These are phyloP conservation scores for Melieria picta DNA, from an alignment of 2,888 invertebrate genomes.

Conservation along the genomic window DNA sequence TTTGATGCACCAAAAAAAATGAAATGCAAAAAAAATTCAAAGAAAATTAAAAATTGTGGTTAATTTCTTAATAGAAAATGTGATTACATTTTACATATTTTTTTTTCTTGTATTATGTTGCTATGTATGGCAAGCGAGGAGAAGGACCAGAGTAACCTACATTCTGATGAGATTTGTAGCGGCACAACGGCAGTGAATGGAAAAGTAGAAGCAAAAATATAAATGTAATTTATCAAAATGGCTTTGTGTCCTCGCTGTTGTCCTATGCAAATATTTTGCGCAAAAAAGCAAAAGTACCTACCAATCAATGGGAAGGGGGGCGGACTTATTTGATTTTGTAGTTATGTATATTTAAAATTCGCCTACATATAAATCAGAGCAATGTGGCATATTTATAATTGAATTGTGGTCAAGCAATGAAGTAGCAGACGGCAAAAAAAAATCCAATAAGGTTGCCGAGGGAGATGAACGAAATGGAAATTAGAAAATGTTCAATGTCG, in stretches of 20 bases:
- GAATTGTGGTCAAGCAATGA: background rate
- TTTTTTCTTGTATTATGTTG: too few relatives aligned
- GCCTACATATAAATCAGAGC: background rate
- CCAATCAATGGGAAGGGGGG: background rate
- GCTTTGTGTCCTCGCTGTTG: background rate
- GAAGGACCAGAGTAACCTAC: background rate
- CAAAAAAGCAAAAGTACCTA: background rate
- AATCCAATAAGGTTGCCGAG: too few relatives aligned
- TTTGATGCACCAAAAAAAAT: too few relatives aligned
- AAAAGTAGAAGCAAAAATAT: background rate
- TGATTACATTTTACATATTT: too few relatives aligned
- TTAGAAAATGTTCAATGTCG: too few relatives aligned
- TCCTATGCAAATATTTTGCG: background rate
- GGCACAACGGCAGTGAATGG: background rate
- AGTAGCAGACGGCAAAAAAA: too few relatives aligned
- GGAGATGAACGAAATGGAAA: too few relatives aligned
- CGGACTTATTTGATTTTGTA: background rate
- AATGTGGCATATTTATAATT: background rate
- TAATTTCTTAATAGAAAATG: too few relatives aligned
- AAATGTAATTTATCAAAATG: constrained; percentile 4
- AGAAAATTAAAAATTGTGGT: too few relatives aligned
- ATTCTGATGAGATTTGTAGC: background rate
- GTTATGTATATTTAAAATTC: too few relatives aligned
- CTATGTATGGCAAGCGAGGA: too few relatives aligned
- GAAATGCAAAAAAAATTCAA: too few relatives aligned